phyloP scores from a whole-genome alignment of 2,797 vertebrate species.

The Limosa lapponica region DNA sequence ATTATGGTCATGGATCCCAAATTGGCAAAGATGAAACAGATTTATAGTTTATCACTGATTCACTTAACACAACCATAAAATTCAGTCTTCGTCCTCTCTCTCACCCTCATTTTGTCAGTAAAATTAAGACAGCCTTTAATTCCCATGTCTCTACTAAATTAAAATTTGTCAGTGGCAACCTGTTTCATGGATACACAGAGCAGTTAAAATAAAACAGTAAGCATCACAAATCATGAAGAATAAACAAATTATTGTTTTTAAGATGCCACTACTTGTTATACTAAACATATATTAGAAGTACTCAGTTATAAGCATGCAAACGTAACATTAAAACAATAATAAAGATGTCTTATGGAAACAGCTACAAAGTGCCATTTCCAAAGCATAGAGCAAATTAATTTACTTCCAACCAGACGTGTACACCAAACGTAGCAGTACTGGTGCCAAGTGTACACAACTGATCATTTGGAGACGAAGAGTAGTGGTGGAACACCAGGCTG shows the following conservation, averaged over 20 bases:
- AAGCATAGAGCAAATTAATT: background rate
- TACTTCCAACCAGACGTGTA: background rate
- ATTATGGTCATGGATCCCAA: constrained; percentile 34
- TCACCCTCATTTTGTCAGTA: background rate
- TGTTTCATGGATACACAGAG: background rate
- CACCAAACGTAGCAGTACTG: background rate
- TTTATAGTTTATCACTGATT: constrained; percentile 29
- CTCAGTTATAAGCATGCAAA: background rate
- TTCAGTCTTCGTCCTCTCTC: background rate
- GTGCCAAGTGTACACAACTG: background rate
- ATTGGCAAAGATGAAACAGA: constrained; percentile 26
- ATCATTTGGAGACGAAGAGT: background rate
- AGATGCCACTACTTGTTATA: background rate
- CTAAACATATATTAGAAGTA: constrained; percentile 13
- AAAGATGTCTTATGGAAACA: background rate
- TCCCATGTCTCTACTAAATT: constrained; percentile 8
- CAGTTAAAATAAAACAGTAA: constrained; percentile 10
- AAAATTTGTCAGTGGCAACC: constrained; percentile 48
- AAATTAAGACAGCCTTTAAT: constrained; percentile 45
- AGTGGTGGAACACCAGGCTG: background rate
- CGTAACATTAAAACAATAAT: background rate
- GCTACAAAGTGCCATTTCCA: background rate
- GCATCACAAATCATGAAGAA: constrained; percentile 8
- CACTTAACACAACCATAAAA: background rate
- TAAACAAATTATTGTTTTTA: background rate